These are phyloP conservation scores for Chrysocyon brachyurus DNA, from an alignment of 2,797 vertebrate genomes.

Conservation along the genomic window DNA sequence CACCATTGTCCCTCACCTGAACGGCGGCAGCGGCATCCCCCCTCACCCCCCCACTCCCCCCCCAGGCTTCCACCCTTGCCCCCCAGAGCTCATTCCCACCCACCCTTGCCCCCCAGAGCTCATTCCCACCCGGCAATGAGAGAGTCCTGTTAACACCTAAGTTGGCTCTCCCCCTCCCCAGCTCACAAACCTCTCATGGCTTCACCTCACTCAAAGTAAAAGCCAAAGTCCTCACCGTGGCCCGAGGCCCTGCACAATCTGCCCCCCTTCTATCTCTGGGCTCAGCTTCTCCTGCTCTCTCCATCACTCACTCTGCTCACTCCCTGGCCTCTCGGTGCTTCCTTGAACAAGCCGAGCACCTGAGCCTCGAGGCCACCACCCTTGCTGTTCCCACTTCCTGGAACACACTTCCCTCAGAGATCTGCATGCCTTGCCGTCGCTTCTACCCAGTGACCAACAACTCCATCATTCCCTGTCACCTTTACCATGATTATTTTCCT, in stretches of 20 bases:
- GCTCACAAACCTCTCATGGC: background rate
- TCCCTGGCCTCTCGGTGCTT: background rate
- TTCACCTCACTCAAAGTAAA: background rate
- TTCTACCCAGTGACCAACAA: background rate
- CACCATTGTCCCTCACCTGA: background rate
- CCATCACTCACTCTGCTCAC: background rate
- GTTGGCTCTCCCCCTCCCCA: background rate
- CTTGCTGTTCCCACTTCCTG: background rate
- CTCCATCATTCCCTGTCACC: no score
- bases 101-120: background rate
- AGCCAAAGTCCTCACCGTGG: background rate
- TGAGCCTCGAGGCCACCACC: background rate
- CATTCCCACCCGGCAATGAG: background rate
- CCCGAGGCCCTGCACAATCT: background rate
- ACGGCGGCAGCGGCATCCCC: background rate
- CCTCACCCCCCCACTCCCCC: background rate
- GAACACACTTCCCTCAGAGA: background rate
- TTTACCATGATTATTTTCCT: background rate
- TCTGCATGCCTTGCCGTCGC: no score
- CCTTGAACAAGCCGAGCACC: background rate
- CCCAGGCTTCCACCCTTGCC: background rate
- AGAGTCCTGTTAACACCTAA: background rate
- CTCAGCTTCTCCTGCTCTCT: background rate
- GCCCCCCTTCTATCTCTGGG: background rate
- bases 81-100: background rate